A percentile compares a stretch with the other conserved stretches of the same genome.
These are phyloP conservation scores for Phenacoccus solenopsis DNA, from an alignment of 1,140 invertebrate species.

Conservation along the genomic window DNA sequence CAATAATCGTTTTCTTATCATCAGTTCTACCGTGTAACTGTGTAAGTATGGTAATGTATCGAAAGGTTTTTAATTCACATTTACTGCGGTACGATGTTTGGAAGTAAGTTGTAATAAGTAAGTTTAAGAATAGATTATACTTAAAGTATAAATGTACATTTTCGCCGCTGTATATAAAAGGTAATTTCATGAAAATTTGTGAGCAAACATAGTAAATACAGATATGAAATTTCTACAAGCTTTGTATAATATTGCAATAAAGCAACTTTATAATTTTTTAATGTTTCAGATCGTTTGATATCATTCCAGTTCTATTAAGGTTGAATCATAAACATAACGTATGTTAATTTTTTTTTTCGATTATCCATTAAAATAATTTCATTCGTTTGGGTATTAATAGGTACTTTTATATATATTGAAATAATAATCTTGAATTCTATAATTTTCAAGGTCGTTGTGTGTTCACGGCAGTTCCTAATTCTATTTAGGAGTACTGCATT, in stretches of 20 bases:
- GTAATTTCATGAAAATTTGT: background rate
- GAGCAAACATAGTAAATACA: background rate
- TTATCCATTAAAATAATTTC: background rate
- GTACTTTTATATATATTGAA: background rate
- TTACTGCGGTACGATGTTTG: background rate
- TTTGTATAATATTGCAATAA: background rate
- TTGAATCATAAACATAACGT: background rate
- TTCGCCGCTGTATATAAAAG: background rate
- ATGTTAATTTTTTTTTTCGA: background rate
- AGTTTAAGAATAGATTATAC: background rate
- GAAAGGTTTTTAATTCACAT: background rate
- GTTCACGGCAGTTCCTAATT: background rate
- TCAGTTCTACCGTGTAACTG: background rate
- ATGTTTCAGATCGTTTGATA: constrained; percentile 2
- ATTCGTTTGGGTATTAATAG: background rate
- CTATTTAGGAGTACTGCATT: background rate
- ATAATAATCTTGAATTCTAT: background rate
- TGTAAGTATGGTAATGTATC: background rate
- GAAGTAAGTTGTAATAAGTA: background rate
- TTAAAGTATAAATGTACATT: background rate
- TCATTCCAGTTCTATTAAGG: constrained; percentile 1
- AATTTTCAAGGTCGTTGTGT: background rate
- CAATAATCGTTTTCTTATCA: background rate
- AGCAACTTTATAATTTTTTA: background rate
- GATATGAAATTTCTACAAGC: background rate